Evolutionary conservation across 2,797 vertebrate species (phyloP).

Genomic region (Selene dorsalis): DNA sequence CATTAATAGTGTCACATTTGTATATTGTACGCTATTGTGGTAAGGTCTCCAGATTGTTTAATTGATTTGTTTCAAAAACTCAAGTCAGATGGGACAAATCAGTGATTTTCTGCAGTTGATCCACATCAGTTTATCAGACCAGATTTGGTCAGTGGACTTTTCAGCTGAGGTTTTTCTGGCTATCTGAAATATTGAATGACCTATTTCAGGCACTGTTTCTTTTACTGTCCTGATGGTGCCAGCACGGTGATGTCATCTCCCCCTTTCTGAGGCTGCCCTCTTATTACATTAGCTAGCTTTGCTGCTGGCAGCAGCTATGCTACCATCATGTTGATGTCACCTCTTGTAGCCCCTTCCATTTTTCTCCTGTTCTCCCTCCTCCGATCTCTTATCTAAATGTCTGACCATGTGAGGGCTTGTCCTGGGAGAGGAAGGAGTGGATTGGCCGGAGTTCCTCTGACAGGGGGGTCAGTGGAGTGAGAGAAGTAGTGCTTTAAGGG

Average conservation of each 20-base stretch:
- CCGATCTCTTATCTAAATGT: slow-evolving; percentile 51
- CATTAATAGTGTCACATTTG: neutral
- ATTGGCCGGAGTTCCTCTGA: slow-evolving; percentile 52
- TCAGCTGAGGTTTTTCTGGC: slow-evolving; percentile 1
- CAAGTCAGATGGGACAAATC: slow-evolving; percentile 2
- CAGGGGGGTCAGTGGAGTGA: slow-evolving; percentile 44
- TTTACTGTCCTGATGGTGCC: slow-evolving; percentile 4
- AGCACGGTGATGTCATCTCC: slow-evolving; percentile 16
- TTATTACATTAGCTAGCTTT: slow-evolving; percentile 63
- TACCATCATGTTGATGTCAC: slow-evolving; percentile 69
- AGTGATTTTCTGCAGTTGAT: slow-evolving; percentile 8
- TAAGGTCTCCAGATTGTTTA: neutral
- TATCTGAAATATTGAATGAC: slow-evolving; percentile 13
- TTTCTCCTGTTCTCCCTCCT: slow-evolving; percentile 20
- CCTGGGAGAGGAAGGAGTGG: slow-evolving; percentile 22
- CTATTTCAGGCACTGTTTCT: slow-evolving; percentile 9
- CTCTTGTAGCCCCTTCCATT: slow-evolving; percentile 43
- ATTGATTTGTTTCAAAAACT: neutral
- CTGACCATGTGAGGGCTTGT: slow-evolving; percentile 61
- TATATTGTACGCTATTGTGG: neutral
- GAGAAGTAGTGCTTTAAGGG: slow-evolving; percentile 49
- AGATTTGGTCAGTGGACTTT: neutral
- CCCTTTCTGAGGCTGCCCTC: slow-evolving; percentile 24
- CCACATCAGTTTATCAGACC: slow-evolving; percentile 6
- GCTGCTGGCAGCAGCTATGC: slow-evolving; percentile 47